Conservation (phyloP, 2,888 invertebrate species). For the Protodeltote pygarga region DNA sequence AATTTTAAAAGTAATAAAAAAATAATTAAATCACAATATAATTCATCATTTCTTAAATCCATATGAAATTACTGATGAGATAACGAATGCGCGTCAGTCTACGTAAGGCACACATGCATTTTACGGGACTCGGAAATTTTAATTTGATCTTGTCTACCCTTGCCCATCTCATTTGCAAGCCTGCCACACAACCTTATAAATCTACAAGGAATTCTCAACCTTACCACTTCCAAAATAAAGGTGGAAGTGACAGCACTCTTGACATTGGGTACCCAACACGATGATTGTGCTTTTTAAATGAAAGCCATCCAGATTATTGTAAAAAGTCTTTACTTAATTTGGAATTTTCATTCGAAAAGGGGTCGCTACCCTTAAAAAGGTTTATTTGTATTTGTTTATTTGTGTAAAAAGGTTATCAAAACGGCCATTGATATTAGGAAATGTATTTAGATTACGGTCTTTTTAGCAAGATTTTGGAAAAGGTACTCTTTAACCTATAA, state of each 20-base stretch:
- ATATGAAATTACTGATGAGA: constrained; percentile 30
- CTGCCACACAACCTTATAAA: not conserved
- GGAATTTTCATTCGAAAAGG: constrained; percentile 31
- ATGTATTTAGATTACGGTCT: not conserved
- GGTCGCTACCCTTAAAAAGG: constrained; percentile 20
- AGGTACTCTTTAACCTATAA: no score
- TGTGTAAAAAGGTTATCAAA: constrained; percentile 15
- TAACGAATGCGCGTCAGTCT: constrained; percentile 21
- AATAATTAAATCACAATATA: no score
- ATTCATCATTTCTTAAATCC: constrained; percentile 27
- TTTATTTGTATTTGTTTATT: constrained; percentile 20
- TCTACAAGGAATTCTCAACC: constrained; percentile 13
- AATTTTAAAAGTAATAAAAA: no score
- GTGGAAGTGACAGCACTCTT: not conserved
- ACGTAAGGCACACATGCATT: constrained; percentile 54
- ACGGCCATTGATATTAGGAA: constrained; percentile 17
- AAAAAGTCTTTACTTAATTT: constrained; percentile 53
- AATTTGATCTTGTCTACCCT: constrained; percentile 58
- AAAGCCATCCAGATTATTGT: constrained; percentile 52
- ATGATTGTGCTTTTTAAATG: constrained; percentile 54
- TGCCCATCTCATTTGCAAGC: constrained; percentile 56
- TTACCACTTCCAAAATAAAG: constrained; percentile 4
- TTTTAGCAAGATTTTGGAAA: not conserved
- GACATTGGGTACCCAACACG: constrained; percentile 14
- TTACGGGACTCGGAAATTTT: constrained; percentile 54